Evolutionary conservation across 2,113 vertebrate genomes (phyloP), one percentile per base, ranked within the genome.

Genomic region (Cottus gobio): DNA sequence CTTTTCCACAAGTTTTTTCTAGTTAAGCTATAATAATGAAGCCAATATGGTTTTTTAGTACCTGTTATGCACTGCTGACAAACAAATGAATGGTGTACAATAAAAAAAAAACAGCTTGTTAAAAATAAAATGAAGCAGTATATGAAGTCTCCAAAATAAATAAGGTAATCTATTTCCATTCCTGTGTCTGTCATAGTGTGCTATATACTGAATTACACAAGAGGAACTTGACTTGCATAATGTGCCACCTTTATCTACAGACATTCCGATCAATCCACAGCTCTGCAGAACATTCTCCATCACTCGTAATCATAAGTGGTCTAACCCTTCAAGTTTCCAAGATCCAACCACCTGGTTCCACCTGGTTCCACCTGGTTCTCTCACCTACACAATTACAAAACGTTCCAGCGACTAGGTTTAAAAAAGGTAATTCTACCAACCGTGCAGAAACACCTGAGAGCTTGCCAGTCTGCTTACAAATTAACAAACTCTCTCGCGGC

Each of bases 151-250:
- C 12, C 9, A 65, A 54, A 36, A 36, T 12, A 66, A 42, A 46
- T 20, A 6, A 54, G 28, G 9, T 4, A 2, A 22, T 26, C 0
- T 26, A 26, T 46, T 66, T 46, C 6, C 2, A 10, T n/a, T 52
- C 15, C 26, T 18, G 57, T 42, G 24, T 75, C 20, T n/a, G 15
- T 71, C 11, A 18, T 22, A 52, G 24, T 39, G 24, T 31, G 30
- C 31, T 60, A 18, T 13, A 22, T 12, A 39, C 37, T 57, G 1
- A 26, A 57, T 26, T n/a, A 58, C 5, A 37, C 13, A 64, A 70
- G 26, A 58, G n/a, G 24, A 4, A 50, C 42, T 63, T 83, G 44
- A 73, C 42, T 52, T 52, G 31, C 24, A 26, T 72, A 39, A 66
- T 42, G 66, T 71, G 2, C 39, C 22, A 48, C 15, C 46, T 54